Evolutionary conservation across 53 echinoderm and acorn worm genomes (phyloP).

Genomic region (Glandiceps talaboti): DNA sequence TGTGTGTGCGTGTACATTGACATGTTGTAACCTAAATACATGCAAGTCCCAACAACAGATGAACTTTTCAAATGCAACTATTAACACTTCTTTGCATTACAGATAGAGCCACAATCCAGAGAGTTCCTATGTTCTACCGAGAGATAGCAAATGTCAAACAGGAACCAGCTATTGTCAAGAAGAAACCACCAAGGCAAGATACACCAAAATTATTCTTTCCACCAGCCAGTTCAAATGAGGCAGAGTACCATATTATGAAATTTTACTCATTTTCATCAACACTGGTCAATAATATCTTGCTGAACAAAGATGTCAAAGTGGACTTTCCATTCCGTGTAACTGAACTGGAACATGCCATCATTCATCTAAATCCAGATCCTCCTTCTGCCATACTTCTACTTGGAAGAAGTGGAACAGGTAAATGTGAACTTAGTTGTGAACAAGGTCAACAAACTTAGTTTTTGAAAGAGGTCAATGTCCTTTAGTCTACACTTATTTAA

Average conservation of each 20-base stretch:
- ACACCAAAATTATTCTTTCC: slow-evolving; percentile 22
- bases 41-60: too few relatives aligned
- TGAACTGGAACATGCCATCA: slow-evolving; percentile 45
- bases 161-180: neutral
- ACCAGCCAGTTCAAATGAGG: slow-evolving; percentile 44
- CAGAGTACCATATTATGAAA: slow-evolving; percentile 58
- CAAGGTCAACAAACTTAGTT: neutral
- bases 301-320: slow-evolving; percentile 32
- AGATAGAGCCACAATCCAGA: slow-evolving; percentile 3
- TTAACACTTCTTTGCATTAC: too few relatives aligned
- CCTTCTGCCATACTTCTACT: slow-evolving; percentile 30
- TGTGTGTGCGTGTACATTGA: too few relatives aligned
- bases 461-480: too few relatives aligned
- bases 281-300: slow-evolving; percentile 38
- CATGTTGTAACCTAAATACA: too few relatives aligned
- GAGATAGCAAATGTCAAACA: slow-evolving; percentile 14
- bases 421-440: slow-evolving; percentile 1
- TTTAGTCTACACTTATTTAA: too few relatives aligned
- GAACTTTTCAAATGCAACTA: too few relatives aligned
- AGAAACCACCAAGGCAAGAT: neutral
- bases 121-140: slow-evolving; percentile 27
- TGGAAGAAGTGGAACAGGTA: slow-evolving; percentile 53
- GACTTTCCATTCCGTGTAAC: slow-evolving; percentile 58
- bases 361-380: slow-evolving; percentile 31
- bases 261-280: slow-evolving; percentile 42